These are phyloP conservation scores for Mimas tiliae DNA, from an alignment of 2,888 invertebrate species.

Conservation along the genomic window DNA sequence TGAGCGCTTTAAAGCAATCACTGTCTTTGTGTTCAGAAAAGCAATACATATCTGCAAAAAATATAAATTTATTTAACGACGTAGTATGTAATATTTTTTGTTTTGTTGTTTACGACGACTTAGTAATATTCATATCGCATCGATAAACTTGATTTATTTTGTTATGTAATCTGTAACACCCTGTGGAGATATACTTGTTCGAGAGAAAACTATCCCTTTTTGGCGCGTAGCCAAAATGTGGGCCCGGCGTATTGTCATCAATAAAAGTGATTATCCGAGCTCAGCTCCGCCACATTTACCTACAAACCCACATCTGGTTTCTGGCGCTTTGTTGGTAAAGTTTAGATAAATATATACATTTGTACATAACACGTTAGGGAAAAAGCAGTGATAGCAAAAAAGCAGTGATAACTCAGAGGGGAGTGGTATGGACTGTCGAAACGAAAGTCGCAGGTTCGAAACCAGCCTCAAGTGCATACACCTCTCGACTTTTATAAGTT, in stretches of 20 bases:
- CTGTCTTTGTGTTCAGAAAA: neutral
- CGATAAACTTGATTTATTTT: constrained; percentile 38
- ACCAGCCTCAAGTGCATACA: no score
- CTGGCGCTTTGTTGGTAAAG: neutral
- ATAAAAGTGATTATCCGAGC: constrained; percentile 63
- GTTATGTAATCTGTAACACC: constrained; percentile 32
- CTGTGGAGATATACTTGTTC: constrained; percentile 6
- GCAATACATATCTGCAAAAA: neutral
- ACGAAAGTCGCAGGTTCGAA: no score
- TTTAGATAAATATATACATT: constrained; percentile 19
- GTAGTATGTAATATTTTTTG: constrained; percentile 1
- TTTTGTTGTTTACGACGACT: constrained; percentile 17
- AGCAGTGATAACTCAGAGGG: no score
- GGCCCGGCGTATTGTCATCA: constrained; percentile 65
- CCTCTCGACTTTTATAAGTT: no score
- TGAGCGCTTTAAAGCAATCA: neutral
- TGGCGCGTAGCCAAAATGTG: constrained; percentile 63
- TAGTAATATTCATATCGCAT: constrained; percentile 21
- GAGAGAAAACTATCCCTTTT: constrained; percentile 55
- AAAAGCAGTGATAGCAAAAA: no score
- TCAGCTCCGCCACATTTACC: constrained; percentile 51
- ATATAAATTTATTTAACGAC: neutral
- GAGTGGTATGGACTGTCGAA: no score
- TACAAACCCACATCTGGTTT: constrained; percentile 51
- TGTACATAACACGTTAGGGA: neutral